Percentiles rank a stretch among this genome's conserved stretches.
phyloP scores from a whole-genome alignment of 2,888 invertebrate species.

The Gymnocheta viridis region DNA sequence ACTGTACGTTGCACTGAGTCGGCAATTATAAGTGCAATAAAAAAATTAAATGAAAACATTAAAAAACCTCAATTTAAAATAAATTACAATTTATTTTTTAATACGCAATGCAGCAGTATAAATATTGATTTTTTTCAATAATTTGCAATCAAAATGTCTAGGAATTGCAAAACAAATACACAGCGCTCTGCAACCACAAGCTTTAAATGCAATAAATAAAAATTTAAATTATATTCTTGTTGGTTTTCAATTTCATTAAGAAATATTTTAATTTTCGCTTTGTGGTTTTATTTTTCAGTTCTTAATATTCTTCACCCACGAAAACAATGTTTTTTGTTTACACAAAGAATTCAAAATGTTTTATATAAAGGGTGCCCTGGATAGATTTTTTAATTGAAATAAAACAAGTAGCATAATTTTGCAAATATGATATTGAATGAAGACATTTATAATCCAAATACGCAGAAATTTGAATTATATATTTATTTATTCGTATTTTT shows the following conservation, averaged over 20 bases:
- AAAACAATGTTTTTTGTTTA: conserved; percentile 1
- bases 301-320: neutral
- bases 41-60: conserved; percentile 6
- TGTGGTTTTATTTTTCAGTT: neutral
- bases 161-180: neutral
- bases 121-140: neutral
- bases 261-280: conserved; percentile 9
- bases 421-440: too few relatives aligned
- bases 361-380: neutral
- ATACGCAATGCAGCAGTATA: neutral
- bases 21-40: neutral
- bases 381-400: neutral
- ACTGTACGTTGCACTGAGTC: neutral
- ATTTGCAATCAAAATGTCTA: neutral
- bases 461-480: too few relatives aligned
- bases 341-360: neutral
- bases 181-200: conserved; percentile 11
- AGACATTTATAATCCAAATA: too few relatives aligned
- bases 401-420: too few relatives aligned
- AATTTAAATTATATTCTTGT: conserved; percentile 28
- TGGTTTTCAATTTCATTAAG: conserved; percentile 42
- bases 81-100: neutral
- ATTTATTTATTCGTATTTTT: too few relatives aligned
- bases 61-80: neutral
- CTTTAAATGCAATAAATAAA: conserved; percentile 2